These are phyloP conservation scores for Ceratitis capitata DNA, from an alignment of 1,140 invertebrate species.

Conservation along the genomic window DNA sequence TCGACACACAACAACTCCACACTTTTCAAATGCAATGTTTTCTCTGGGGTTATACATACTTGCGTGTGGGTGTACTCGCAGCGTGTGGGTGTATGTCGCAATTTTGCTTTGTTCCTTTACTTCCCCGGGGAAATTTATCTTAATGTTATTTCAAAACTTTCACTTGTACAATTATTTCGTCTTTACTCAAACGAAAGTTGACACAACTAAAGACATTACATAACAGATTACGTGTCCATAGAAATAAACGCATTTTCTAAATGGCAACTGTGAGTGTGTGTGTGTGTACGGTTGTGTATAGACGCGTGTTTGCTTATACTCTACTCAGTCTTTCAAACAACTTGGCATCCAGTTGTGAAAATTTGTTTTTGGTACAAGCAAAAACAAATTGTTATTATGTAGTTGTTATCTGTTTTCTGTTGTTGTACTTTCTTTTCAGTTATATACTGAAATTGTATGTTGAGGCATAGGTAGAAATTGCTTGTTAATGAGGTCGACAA, in stretches of 20 bases:
- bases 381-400: neutral
- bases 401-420: neutral
- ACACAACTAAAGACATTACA: slow-evolving; percentile 64
- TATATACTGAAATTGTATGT: no score
- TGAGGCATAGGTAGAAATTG: no score
- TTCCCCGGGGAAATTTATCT: slow-evolving; percentile 63
- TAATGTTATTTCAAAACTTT: slow-evolving; percentile 65
- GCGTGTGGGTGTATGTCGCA: neutral
- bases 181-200: slow-evolving; percentile 53
- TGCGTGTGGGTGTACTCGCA: neutral
- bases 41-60: neutral
- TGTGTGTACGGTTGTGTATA: neutral
- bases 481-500: no score
- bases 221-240: slow-evolving; percentile 60
- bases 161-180: slow-evolving; percentile 45
- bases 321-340: neutral
- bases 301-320: neutral
- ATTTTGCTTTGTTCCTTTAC: neutral
- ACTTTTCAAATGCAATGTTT: neutral
- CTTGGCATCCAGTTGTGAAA: neutral
- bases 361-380: neutral
- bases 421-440: no score
- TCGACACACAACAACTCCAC: neutral
- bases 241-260: slow-evolving; percentile 3
- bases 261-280: neutral